A percentile compares a stretch with the other conserved stretches of the same genome.
These are phyloP conservation scores for Nasonia vitripennis DNA, from an alignment of 1,140 invertebrate species.

Conservation along the genomic window DNA sequence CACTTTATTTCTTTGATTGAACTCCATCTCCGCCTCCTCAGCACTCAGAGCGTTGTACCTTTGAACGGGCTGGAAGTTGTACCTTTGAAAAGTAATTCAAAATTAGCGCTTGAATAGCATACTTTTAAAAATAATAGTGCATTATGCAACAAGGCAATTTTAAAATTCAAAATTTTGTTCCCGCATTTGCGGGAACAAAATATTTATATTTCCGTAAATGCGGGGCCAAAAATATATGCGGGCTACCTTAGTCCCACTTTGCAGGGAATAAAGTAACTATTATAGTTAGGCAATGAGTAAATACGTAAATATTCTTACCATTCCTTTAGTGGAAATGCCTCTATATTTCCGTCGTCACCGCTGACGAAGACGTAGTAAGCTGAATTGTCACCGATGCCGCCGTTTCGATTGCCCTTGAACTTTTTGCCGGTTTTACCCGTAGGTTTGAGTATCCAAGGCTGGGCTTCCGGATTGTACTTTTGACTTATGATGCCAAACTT, in stretches of 20 bases:
- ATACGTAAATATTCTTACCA: constrained; percentile 78
- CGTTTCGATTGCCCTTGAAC: constrained; percentile 93
- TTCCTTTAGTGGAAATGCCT: constrained; percentile 95
- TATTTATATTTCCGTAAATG: too few relatives aligned
- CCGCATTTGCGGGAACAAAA: too few relatives aligned
- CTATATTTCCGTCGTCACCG: constrained; percentile 94
- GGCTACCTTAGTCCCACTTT: too few relatives aligned
- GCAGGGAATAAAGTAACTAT: too few relatives aligned
- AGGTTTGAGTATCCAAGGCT: constrained; percentile 96
- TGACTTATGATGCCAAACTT: constrained; percentile 92
- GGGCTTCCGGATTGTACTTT: constrained; percentile 94
- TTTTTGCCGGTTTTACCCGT: constrained; percentile 94
- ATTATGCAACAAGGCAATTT: too few relatives aligned
- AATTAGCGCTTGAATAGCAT: neutral
- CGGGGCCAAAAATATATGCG: too few relatives aligned
- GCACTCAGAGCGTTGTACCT: constrained; percentile 94
- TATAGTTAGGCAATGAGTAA: too few relatives aligned
- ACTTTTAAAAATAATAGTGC: neutral
- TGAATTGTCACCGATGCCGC: constrained; percentile 95
- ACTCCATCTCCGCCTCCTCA: constrained; percentile 98
- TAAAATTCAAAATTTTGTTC: too few relatives aligned
- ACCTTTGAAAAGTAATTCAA: constrained; percentile 72
- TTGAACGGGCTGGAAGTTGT: constrained; percentile 92
- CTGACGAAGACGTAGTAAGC: constrained; percentile 98
- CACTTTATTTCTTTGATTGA: constrained; percentile 94